Evolutionary conservation across 2,113 vertebrate species (phyloP).

Genomic region (Corynorhinus townsendii): DNA sequence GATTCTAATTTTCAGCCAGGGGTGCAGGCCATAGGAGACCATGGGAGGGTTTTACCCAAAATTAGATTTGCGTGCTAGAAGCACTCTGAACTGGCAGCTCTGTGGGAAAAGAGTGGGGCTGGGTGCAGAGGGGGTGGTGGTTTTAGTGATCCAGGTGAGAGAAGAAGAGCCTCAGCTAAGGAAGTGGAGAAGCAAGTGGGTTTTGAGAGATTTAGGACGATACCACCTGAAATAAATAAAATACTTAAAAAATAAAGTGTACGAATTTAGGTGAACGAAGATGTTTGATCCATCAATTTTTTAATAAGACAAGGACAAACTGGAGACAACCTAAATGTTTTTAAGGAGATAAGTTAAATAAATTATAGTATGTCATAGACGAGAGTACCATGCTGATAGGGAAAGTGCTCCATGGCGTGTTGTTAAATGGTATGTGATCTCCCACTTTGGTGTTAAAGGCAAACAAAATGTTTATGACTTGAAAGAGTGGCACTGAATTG

Average conservation of each 20-base stretch:
- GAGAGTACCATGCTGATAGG: neutral
- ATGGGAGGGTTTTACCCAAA: neutral
- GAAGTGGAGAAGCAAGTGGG: too few relatives aligned
- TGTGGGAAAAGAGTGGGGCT: fast-evolving
- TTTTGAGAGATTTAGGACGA: neutral
- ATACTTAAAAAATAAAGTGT: neutral
- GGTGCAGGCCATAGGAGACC: neutral
- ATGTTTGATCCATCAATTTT: neutral
- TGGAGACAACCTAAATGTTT: neutral
- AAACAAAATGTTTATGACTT: neutral
- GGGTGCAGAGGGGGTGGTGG: too few relatives aligned
- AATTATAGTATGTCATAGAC: neutral
- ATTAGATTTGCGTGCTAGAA: neutral
- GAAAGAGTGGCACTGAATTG: neutral
- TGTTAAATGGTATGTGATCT: neutral
- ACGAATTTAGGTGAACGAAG: neutral
- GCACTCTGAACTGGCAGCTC: neutral
- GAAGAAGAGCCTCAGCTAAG: neutral
- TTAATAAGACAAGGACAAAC: neutral
- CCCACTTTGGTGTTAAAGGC: neutral
- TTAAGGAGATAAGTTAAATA: neutral
- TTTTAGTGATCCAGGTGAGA: neutral
- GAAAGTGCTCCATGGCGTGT: neutral
- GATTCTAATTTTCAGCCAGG: neutral
- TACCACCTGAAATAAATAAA: too few relatives aligned